These are phyloP conservation scores for Lordiphosa andalusiaca DNA, from an alignment of 2,888 invertebrate genomes.

Conservation along the genomic window DNA sequence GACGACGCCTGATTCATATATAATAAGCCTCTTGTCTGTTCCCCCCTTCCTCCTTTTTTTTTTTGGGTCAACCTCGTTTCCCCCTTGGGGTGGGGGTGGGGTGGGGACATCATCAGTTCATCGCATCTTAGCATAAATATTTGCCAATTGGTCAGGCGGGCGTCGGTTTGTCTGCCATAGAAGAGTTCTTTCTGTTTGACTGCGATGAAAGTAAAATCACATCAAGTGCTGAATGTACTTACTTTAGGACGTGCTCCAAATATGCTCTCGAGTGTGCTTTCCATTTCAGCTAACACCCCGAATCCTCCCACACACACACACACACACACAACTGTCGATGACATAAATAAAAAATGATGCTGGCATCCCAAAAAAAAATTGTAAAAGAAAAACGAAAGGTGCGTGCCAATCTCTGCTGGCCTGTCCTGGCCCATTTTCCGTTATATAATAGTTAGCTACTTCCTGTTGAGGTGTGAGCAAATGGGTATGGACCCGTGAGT, in stretches of 20 bases:
- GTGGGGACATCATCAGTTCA: constrained; percentile 17
- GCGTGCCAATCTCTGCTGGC: constrained; percentile 49
- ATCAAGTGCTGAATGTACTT: constrained; percentile 54
- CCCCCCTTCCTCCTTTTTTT: constrained; percentile 10
- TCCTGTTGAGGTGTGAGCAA: constrained; percentile 41
- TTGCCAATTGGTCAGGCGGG: constrained; percentile 51
- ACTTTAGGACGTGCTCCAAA: constrained; percentile 63
- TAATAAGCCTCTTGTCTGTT: constrained; percentile 13
- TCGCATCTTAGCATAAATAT: constrained; percentile 52
- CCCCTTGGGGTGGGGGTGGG: constrained; percentile 15
- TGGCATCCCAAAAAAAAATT: constrained; percentile 24
- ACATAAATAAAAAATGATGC: constrained; percentile 69
- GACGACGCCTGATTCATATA: constrained; percentile 1
- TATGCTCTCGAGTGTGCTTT: constrained; percentile 69
- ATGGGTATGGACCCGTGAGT: constrained; percentile 44
- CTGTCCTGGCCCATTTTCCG: constrained; percentile 49
- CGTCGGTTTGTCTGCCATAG: constrained; percentile 47
- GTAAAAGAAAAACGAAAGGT: constrained; percentile 42
- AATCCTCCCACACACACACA: constrained; percentile 13
- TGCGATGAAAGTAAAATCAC: constrained; percentile 63
- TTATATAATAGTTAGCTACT: constrained; percentile 67
- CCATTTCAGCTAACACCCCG: constrained; percentile 62
- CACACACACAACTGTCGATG: constrained; percentile 27
- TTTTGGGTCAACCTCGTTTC: constrained; percentile 35
- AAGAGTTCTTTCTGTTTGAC: constrained; percentile 10